These are phyloP conservation scores for Noctuana brunneofusca DNA, from an alignment of 2,888 invertebrate genomes.

Conservation along the genomic window DNA sequence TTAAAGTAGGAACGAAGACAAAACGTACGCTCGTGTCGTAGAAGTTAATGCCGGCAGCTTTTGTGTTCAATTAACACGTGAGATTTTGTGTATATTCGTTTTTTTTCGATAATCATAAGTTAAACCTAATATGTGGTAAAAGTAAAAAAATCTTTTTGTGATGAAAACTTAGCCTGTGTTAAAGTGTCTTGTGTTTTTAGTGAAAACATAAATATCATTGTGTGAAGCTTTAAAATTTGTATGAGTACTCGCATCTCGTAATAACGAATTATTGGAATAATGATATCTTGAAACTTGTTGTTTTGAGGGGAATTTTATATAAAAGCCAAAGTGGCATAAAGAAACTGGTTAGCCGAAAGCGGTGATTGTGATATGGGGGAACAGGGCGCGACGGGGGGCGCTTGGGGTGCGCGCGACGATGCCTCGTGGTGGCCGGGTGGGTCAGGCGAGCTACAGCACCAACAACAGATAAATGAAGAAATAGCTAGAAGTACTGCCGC, in stretches of 20 bases:
- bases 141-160: slow-evolving; percentile 68
- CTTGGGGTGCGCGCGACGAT: slow-evolving; percentile 83
- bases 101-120: slow-evolving; percentile 43
- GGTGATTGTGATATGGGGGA: slow-evolving; percentile 77
- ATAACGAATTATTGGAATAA: slow-evolving; percentile 36
- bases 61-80: slow-evolving; percentile 51
- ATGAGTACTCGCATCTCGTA: neutral
- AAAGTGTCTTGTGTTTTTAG: slow-evolving; percentile 50
- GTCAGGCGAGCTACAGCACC: slow-evolving; percentile 78
- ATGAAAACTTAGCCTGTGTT: slow-evolving; percentile 56
- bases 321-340: slow-evolving; percentile 61
- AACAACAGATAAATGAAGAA: slow-evolving; percentile 78
- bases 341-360: slow-evolving; percentile 74
- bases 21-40: slow-evolving; percentile 80
- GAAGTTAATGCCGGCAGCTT: slow-evolving; percentile 78
- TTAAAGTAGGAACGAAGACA: slow-evolving; percentile 74
- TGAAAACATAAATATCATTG: slow-evolving; percentile 41
- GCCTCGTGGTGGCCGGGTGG: slow-evolving; percentile 81
- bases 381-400: slow-evolving; percentile 81
- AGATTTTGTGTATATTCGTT: slow-evolving; percentile 54
- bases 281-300: slow-evolving; percentile 61
- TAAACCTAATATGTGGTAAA: slow-evolving; percentile 51
- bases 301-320: slow-evolving; percentile 54
- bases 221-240: slow-evolving; percentile 34
- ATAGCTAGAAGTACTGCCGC: slow-evolving; percentile 74